A percentile compares a stretch with the other conserved stretches of the same genome.
phyloP scores from a whole-genome alignment of 2,797 vertebrate genomes.

The Hirundo rustica region DNA sequence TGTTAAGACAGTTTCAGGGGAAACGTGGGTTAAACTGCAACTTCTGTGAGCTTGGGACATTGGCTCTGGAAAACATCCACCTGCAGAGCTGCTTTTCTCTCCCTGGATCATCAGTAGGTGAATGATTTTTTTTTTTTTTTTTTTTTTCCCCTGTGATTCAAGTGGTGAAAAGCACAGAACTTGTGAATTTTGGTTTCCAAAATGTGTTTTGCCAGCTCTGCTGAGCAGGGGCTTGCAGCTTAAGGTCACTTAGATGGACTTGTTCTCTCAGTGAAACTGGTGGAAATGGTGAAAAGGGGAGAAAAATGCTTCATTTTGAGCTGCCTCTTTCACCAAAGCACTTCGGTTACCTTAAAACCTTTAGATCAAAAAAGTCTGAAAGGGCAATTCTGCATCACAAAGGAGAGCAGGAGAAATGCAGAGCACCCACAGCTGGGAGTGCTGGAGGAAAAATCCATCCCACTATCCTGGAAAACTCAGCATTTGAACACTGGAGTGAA shows the following conservation, averaged over 20 bases:
- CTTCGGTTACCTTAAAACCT: neutral
- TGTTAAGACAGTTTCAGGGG: neutral
- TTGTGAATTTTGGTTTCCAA: neutral
- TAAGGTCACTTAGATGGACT: neutral
- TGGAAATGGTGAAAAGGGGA: neutral
- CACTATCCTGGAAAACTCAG: neutral
- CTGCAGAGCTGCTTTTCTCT: neutral
- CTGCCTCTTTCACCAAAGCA: neutral
- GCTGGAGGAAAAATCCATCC: neutral
- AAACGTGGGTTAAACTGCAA: neutral
- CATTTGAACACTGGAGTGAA: neutral
- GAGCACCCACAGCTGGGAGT: neutral
- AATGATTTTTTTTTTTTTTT: neutral
- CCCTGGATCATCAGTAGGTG: neutral
- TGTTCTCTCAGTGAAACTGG: neutral
- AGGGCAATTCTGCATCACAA: neutral
- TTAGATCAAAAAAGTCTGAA: neutral
- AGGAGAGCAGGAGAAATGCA: neutral
- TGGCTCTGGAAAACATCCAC: neutral
- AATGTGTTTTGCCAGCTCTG: neutral
- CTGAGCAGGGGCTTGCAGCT: neutral
- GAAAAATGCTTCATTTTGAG: neutral
- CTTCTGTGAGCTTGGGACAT: neutral
- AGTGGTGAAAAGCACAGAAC: neutral
- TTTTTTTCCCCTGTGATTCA: neutral